Conservation (phyloP, 2,797 vertebrate species). For the Tolypeutes matacus region DNA sequence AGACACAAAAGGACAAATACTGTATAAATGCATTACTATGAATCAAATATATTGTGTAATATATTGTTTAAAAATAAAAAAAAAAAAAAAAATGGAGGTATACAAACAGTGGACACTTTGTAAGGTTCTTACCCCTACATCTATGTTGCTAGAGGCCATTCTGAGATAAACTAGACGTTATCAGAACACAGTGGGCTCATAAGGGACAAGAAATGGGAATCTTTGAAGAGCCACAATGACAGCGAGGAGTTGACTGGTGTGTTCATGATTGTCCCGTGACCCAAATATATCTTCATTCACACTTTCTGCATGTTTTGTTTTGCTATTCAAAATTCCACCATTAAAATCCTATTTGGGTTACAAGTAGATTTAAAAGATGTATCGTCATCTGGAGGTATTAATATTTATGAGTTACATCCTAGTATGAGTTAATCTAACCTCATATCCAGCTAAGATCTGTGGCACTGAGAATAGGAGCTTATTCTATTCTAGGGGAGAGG, state of each 20-base stretch:
- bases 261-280: not conserved
- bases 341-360: slow-evolving; percentile 1
- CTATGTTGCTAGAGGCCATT: not conserved
- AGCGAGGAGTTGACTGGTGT: not conserved
- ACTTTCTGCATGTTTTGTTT: not conserved
- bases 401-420: not conserved
- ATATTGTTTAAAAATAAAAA: too few species aligned
- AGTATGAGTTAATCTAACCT: not conserved
- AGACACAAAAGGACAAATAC: too few species aligned
- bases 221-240: not conserved
- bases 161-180: not conserved
- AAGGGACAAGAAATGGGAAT: not conserved
- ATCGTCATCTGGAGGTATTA: not conserved
- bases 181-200: not conserved
- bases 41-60: too few species aligned
- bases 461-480: not conserved
- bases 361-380: not conserved
- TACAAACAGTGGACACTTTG: not conserved
- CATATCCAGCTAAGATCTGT: not conserved
- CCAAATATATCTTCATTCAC: not conserved
- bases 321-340: not conserved
- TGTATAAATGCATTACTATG: too few species aligned
- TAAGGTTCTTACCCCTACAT: not conserved
- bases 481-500: not conserved
- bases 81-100: not conserved